Conservation (phyloP, 2,888 invertebrate genomes). For the Latrodectus elegans region DNA sequence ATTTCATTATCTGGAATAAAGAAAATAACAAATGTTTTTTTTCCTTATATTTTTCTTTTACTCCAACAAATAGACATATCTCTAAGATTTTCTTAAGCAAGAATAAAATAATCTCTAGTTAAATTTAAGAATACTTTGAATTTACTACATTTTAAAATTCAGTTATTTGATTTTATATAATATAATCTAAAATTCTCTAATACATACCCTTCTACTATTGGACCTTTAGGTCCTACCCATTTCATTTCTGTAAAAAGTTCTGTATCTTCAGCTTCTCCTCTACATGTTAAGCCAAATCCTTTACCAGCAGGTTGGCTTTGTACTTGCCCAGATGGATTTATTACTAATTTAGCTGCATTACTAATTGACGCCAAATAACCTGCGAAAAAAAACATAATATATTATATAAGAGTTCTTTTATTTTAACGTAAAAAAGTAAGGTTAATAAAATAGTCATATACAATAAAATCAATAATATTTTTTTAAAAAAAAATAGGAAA, state of each 20-base stretch:
- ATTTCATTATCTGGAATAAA: too few relatives aligned
- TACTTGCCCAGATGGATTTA: constrained; percentile 65
- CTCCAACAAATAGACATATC: too few relatives aligned
- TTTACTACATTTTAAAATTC: too few relatives aligned
- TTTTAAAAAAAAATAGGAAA: background rate
- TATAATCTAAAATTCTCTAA: background rate
- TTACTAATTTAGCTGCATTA: constrained; percentile 64
- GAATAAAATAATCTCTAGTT: too few relatives aligned
- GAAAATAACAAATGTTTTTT: too few relatives aligned
- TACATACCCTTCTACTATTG: constrained; percentile 49
- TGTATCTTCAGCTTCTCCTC: constrained; percentile 64
- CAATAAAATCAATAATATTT: background rate
- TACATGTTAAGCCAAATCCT: constrained; percentile 69
- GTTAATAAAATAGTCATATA: background rate
- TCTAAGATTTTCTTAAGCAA: too few relatives aligned
- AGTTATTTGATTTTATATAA: too few relatives aligned
- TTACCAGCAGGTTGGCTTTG: constrained; percentile 67
- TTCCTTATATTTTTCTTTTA: too few relatives aligned
- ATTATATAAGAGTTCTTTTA: background rate
- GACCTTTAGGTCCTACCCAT: constrained; percentile 69
- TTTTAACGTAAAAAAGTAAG: background rate
- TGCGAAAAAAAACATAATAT: constrained; percentile 6
- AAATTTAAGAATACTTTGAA: too few relatives aligned
- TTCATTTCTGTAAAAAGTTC: constrained; percentile 67
- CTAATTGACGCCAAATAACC: constrained; percentile 34